Base-by-base conservation (phyloP, 2,888 invertebrate genomes). In the Rhagium mordax region DNA sequence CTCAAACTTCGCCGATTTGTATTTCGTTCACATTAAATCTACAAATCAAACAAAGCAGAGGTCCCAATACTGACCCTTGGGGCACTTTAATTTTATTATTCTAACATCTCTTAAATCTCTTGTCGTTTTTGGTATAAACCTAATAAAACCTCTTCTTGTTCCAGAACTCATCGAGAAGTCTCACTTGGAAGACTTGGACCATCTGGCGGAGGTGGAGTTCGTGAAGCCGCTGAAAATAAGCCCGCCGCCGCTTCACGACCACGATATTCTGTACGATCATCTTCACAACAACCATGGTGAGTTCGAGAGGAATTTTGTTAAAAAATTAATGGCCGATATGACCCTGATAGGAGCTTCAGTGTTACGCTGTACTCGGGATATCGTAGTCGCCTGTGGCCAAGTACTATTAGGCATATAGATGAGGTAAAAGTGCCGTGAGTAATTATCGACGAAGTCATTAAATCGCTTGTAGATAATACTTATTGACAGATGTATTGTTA, bases 201-300 rank as follows among this genome's bases (percentile, higher is more conserved):
- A 70, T 41, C 61, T 75, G 48, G 71, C 74, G 66, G 87, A 88
- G 64, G 87, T 89, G 65, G 91, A 91, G 81, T 90, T 89, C 81
- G 89, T 92, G 0, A 89, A 87, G 74, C 91, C 91, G 13, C 84
- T 89, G 71, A 93, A 93, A 85, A 88, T 91, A 69, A 89, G 90
- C 78, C 90, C 90, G 21, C 85, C 87, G 70, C 85, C 87, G 69
- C 88, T 89, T 51, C 88, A 89, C 82, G 90, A 90, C 71, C 91
- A 91, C 83, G 91, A 91, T 84, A 85, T 89, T 74, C 86, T 90
- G n/a, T 90, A 89, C 81, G 90, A 90, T 67, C 83, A 84, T 64
- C 83, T 85, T 71, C 81, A 84, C 61, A 85, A 83, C 71, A 74
- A 80, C 41, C 75, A 79, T 73, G 84, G 84, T 85, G 78, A 78